Conservation (phyloP, 1,140 invertebrate species). For the Neodiprion fabricii region DNA sequence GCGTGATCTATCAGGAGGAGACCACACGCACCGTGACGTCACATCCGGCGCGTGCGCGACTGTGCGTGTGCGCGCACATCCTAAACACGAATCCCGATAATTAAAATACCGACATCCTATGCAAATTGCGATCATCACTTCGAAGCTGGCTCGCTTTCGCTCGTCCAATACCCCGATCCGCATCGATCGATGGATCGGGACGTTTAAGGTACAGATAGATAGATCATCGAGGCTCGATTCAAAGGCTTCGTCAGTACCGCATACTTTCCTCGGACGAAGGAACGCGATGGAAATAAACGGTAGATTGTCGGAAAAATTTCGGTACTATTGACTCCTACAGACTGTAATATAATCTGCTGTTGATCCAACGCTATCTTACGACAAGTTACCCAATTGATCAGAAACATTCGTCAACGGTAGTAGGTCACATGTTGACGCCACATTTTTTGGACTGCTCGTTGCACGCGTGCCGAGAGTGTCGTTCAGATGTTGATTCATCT, state of each 20-base stretch:
- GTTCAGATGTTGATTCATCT: too few relatives aligned
- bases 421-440: too few relatives aligned
- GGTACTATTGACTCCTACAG: too few relatives aligned
- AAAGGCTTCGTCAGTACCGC: background rate
- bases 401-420: too few relatives aligned
- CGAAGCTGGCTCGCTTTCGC: constrained; percentile 13
- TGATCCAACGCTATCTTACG: too few relatives aligned
- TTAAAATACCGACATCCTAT: constrained; percentile 26
- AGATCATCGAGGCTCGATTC: background rate
- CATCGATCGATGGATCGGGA: background rate
- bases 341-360: too few relatives aligned
- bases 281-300: background rate
- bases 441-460: too few relatives aligned
- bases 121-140: constrained; percentile 18
- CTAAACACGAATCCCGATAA: constrained; percentile 26
- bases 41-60: constrained; percentile 28
- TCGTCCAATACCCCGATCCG: background rate
- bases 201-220: background rate
- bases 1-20: constrained; percentile 9
- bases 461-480: too few relatives aligned
- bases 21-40: constrained; percentile 30
- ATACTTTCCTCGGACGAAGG: background rate
- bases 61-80: constrained; percentile 17
- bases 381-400: too few relatives aligned
- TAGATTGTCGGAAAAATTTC: too few relatives aligned